phyloP scores from a whole-genome alignment of 2,888 invertebrate species.

The Crocallis elinguaria region DNA sequence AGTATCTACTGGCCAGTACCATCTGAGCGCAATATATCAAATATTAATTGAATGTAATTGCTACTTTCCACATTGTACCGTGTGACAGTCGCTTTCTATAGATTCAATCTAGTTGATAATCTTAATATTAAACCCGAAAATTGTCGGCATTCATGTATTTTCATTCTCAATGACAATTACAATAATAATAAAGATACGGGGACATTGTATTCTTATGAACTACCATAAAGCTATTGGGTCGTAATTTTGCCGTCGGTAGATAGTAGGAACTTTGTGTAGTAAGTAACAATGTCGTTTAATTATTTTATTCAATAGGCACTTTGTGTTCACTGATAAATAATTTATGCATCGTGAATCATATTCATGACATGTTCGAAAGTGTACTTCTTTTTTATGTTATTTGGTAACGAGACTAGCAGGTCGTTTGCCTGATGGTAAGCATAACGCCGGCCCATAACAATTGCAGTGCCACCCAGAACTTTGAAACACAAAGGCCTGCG shows the following conservation, averaged over 20 bases:
- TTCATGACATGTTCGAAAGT: too few relatives aligned
- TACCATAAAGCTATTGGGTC: constrained; percentile 23
- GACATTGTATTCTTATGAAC: constrained; percentile 39
- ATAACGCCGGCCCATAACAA: too few relatives aligned
- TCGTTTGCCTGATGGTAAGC: too few relatives aligned
- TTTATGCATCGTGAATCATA: not conserved
- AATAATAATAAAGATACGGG: constrained; percentile 39
- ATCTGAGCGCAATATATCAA: constrained; percentile 12
- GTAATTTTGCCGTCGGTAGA: not conserved
- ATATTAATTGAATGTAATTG: constrained; percentile 7
- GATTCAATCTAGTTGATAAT: constrained; percentile 1
- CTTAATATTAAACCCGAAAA: not conserved
- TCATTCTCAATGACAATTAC: constrained; percentile 20
- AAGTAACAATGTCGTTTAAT: constrained; percentile 10
- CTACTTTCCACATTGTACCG: constrained; percentile 12
- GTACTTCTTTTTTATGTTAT: too few relatives aligned
- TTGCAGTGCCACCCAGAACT: too few relatives aligned
- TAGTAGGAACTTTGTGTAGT: not conserved
- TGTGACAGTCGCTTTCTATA: not conserved
- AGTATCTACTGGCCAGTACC: constrained; percentile 31
- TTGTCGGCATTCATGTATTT: constrained; percentile 16
- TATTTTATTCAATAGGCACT: constrained; percentile 50
- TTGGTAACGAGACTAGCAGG: too few relatives aligned
- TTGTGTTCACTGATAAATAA: constrained; percentile 35
- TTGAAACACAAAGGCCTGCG: too few relatives aligned